phyloP scores from a whole-genome alignment of 2,113 vertebrate species.

The Mustelus asterias region DNA sequence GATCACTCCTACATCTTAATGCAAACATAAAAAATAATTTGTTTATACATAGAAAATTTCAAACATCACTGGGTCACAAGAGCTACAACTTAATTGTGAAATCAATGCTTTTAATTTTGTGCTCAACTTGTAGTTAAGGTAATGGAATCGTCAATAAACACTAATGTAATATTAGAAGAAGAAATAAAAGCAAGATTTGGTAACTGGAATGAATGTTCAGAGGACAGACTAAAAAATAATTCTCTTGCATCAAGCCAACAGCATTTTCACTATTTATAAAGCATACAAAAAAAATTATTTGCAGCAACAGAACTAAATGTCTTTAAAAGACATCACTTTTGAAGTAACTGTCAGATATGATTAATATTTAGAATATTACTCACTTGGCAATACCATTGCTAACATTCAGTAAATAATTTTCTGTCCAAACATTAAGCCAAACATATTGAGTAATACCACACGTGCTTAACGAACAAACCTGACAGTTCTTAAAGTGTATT shows the following conservation, averaged over 20 bases:
- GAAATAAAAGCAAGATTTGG: background rate
- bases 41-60: background rate
- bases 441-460: background rate
- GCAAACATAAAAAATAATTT: background rate
- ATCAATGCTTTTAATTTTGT: slow-evolving; percentile 32
- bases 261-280: background rate
- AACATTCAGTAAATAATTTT: background rate
- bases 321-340: background rate
- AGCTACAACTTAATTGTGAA: slow-evolving; percentile 17
- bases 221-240: background rate
- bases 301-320: background rate
- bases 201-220: background rate
- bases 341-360: background rate
- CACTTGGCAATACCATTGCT: background rate
- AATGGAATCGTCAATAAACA: background rate
- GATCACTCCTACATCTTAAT: background rate
- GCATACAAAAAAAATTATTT: background rate
- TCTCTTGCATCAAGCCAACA: background rate
- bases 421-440: background rate
- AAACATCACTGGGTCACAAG: background rate
- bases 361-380: background rate
- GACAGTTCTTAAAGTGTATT: background rate
- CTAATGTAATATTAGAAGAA: background rate
- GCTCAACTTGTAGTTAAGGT: slow-evolving; percentile 27
- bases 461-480: background rate